phyloP scores from a whole-genome alignment of 2,113 vertebrate genomes.

The Gallinago paraguaiae region DNA sequence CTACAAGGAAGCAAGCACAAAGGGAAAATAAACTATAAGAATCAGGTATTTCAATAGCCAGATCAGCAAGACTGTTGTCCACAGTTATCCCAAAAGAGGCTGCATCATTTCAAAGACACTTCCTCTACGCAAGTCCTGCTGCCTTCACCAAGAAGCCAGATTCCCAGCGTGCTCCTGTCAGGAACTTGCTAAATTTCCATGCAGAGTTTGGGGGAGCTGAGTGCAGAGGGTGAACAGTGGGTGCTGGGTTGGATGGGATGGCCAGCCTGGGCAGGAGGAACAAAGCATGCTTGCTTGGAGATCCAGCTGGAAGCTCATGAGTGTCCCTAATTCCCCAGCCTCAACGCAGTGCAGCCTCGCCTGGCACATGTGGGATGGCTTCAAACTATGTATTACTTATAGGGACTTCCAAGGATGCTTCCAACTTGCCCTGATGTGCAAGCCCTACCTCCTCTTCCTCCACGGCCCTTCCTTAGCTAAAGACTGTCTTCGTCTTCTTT shows the following conservation, averaged over 20 bases:
- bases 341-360: neutral
- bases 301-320: neutral
- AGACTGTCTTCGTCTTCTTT: neutral
- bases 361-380: neutral
- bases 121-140: neutral
- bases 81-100: neutral
- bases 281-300: neutral
- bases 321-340: neutral
- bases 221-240: neutral
- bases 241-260: neutral
- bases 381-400: neutral
- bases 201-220: neutral
- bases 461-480: neutral
- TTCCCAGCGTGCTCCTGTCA: accelerated
- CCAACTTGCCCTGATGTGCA: neutral
- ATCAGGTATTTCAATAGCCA: neutral
- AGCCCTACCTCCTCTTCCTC: neutral
- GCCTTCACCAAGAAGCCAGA: neutral
- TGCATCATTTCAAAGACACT: neutral
- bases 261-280: neutral
- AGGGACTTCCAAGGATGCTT: neutral
- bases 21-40: neutral
- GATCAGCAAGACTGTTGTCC: neutral
- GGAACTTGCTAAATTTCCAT: neutral
- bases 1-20: neutral